Evolutionary conservation across 2,113 vertebrate genomes (phyloP), one percentile per base, ranked within the genome.

Genomic region (Oryzias javanicus): DNA sequence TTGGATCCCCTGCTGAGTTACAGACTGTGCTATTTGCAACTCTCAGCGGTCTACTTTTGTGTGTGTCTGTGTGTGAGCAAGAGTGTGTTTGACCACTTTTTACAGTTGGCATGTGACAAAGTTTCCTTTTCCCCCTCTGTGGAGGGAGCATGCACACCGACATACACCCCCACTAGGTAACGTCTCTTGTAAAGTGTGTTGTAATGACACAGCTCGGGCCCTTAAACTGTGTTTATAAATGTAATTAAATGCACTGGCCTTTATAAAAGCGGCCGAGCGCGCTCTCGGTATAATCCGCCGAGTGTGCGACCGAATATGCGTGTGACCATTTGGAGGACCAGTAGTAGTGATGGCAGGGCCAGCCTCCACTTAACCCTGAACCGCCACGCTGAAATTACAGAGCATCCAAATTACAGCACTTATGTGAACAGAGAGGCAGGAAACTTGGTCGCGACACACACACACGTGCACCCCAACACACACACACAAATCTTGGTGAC

Each of bases 221-320:
- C 67, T 80, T 87, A 90, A 88, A 86, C 86, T 86, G 78, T 78
- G 85, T 91, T 90, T 86, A 89, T 87, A 81, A 88, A 87, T 76
- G 83, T 85, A 89, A 88, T 91, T 88, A 90, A 90, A 91, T 70
- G 70, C 63, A 67, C 77, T 63, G 64, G 78, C 68, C 83, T 87
- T 89, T 87, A 84, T 83, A 85, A 70, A 83, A 71, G 72, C 79
- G 65, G 73, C 70, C 77, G 53, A 82, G 82, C 67, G 49, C 75
- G 70, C 72, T 80, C 80, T 50, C 63, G 67, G 64, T 63, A 63
- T 78, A 70, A 82, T 70, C 61, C 60, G 14, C 55, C 60, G 72
- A 70, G 78, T 63, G 71, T 52, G 59, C 42, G 71, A 63, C 66
- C 45, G 60, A 51, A 72, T 49, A 58, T 63, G 14, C 53, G 69